phyloP scores from a whole-genome alignment of 2,797 vertebrate species.

The Crypturellus tataupa region DNA sequence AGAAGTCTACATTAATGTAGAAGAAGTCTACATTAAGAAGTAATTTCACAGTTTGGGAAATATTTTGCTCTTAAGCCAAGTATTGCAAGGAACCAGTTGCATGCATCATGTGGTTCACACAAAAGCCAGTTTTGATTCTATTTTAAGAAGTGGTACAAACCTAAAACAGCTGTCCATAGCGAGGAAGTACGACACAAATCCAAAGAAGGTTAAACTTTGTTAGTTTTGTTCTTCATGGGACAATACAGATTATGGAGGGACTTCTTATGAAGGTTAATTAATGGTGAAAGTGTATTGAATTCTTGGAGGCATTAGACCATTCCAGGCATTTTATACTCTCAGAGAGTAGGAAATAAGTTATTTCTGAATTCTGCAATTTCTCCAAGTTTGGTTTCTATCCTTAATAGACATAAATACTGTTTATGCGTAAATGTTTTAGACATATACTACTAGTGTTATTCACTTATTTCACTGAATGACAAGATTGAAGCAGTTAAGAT shows the following conservation, averaged over 20 bases:
- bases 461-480: not conserved
- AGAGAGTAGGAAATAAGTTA: not conserved
- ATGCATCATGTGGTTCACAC: not conserved
- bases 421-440: not conserved
- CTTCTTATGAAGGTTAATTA: not conserved
- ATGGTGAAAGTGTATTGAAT: not conserved
- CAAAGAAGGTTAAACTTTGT: not conserved
- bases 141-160: not conserved
- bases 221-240: not conserved
- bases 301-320: not conserved
- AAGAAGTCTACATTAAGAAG: not conserved
- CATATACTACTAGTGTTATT: too few relatives aligned
- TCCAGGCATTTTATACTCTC: not conserved
- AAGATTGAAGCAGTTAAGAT: not conserved
- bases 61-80: not conserved
- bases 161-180: not conserved
- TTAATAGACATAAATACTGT: not conserved
- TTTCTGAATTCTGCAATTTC: not conserved
- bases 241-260: not conserved
- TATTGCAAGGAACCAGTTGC: not conserved
- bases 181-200: not conserved
- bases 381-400: not conserved
- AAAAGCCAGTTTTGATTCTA: rapidly evolving
- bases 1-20: not conserved
- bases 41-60: not conserved